Conservation (phyloP, 2,888 invertebrate genomes). For the Lithosia quadra region DNA sequence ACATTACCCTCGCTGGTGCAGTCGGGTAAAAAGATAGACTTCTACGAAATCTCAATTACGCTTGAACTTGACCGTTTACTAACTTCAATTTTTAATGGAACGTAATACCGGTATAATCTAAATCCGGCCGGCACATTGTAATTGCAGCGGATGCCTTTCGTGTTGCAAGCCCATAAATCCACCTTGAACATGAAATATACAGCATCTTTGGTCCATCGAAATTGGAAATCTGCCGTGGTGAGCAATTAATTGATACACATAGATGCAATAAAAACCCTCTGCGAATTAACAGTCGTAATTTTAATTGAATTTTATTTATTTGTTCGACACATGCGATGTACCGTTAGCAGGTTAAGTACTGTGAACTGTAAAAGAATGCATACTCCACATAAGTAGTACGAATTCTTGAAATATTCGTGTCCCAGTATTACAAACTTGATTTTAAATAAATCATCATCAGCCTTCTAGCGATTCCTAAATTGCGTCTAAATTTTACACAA, state of each 20-base stretch:
- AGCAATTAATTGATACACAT: conserved; percentile 49
- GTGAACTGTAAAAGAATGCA: not conserved
- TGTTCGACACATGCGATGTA: conserved; percentile 29
- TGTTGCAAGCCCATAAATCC: conserved; percentile 46
- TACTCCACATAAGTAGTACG: too few species aligned
- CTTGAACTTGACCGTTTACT: not conserved
- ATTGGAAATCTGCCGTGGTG: conserved; percentile 52
- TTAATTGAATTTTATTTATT: conserved; percentile 39
- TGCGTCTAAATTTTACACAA: too few species aligned
- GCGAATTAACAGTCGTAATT: conserved; percentile 40
- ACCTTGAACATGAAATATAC: conserved; percentile 42
- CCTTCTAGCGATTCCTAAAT: too few species aligned
- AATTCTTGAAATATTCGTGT: too few species aligned
- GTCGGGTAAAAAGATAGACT: too few species aligned
- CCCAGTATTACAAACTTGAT: too few species aligned
- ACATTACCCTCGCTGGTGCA: too few species aligned
- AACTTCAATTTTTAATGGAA: not conserved
- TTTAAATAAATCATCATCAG: too few species aligned
- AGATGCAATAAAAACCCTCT: conserved; percentile 39
- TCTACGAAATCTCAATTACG: not conserved
- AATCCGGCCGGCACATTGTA: not conserved
- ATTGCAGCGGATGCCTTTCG: conserved; percentile 24
- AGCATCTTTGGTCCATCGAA: conserved; percentile 35
- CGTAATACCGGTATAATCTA: not conserved
- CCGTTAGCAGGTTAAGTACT: conserved; percentile 7